A percentile compares a stretch with the other conserved stretches of the same genome.
phyloP scores from a whole-genome alignment of 2,113 vertebrate species.

The Sceloporus tristichus region DNA sequence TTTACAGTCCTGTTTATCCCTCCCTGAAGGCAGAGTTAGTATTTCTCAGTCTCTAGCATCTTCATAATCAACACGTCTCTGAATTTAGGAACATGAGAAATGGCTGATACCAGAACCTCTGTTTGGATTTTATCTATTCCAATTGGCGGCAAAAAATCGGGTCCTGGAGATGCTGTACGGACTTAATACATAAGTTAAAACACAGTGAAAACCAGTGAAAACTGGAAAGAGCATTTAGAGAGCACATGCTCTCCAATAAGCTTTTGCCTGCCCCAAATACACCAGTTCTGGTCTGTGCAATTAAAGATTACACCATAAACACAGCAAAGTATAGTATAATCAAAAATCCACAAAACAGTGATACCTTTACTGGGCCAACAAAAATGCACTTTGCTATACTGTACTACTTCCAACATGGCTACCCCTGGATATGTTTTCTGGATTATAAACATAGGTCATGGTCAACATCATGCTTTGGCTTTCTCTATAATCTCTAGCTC shows the following conservation, averaged over 20 bases:
- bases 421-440: too few relatives aligned
- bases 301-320: neutral
- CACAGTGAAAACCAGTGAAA: too few relatives aligned
- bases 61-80: neutral
- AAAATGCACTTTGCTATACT: too few relatives aligned
- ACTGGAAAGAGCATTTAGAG: too few relatives aligned
- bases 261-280: neutral
- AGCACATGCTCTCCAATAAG: neutral
- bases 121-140: too few relatives aligned
- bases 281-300: too few relatives aligned
- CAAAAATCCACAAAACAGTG: too few relatives aligned
- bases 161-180: neutral
- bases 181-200: too few relatives aligned
- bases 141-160: neutral
- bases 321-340: too few relatives aligned
- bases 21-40: neutral
- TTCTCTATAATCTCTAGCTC: neutral
- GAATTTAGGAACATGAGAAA: neutral
- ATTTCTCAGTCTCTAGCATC: neutral
- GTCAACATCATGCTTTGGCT: neutral
- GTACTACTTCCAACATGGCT: too few relatives aligned
- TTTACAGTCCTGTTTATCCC: neutral
- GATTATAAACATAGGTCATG: neutral
- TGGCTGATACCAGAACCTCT: neutral
- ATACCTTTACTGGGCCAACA: too few relatives aligned